Evolutionary conservation across 2,888 invertebrate species (phyloP).

Genomic region (Merodon equestris): DNA sequence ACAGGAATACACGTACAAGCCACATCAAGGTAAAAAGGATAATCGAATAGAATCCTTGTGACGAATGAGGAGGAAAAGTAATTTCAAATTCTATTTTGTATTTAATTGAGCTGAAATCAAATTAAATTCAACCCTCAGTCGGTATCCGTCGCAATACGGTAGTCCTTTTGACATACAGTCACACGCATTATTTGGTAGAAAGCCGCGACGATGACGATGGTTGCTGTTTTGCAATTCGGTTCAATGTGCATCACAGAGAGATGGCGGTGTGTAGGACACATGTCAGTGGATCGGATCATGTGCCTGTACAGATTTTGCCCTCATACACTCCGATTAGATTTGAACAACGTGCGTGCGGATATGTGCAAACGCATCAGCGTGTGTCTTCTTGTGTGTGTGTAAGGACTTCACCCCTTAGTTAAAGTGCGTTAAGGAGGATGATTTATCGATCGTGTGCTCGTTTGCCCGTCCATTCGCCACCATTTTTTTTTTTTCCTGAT

Average conservation of each 20-base stretch:
- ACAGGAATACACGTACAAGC: slow-evolving; percentile 7
- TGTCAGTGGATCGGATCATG: slow-evolving; percentile 24
- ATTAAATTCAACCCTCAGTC: slow-evolving; percentile 77
- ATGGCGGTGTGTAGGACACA: slow-evolving; percentile 51
- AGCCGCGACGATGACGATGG: not conserved
- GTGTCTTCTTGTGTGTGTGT: slow-evolving; percentile 7
- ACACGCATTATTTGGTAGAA: slow-evolving; percentile 1
- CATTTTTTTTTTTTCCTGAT: slow-evolving; percentile 39
- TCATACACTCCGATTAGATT: slow-evolving; percentile 55
- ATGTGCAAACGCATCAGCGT: no score
- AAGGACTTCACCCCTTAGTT: slow-evolving; percentile 40
- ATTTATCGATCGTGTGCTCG: slow-evolving; percentile 61
- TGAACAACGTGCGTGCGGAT: slow-evolving; percentile 24
- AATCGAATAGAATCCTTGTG: slow-evolving; percentile 23
- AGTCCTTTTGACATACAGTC: slow-evolving; percentile 3
- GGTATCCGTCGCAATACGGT: not conserved
- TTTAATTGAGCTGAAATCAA: slow-evolving; percentile 79
- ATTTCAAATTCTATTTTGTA: slow-evolving; percentile 78
- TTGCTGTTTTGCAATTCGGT: slow-evolving; percentile 34
- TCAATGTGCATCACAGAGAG: slow-evolving; percentile 44
- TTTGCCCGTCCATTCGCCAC: slow-evolving; percentile 38
- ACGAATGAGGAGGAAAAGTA: slow-evolving; percentile 71
- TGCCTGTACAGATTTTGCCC: slow-evolving; percentile 43
- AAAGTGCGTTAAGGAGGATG: slow-evolving; percentile 41
- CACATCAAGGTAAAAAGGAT: slow-evolving; percentile 38